Evolutionary conservation across 2,888 invertebrate species (phyloP).

Genomic region (Catocala fraxini): DNA sequence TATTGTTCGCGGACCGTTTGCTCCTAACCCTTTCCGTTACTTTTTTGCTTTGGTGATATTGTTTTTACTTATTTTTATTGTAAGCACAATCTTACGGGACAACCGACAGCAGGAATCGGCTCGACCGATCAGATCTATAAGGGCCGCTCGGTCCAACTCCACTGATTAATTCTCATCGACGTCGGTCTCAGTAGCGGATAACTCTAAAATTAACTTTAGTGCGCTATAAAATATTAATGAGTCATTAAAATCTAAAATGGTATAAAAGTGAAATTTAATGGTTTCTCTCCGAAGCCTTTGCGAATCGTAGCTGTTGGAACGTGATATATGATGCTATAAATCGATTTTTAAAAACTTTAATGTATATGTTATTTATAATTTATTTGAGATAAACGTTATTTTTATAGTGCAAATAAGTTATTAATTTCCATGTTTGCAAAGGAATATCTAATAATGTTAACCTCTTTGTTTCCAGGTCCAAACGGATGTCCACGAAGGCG

Average conservation of each 20-base stretch:
- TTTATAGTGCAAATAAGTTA: constrained; percentile 30
- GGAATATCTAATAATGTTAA: constrained; percentile 46
- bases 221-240: constrained; percentile 85
- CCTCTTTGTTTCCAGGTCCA: constrained; percentile 92
- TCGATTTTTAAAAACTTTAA: constrained; percentile 66
- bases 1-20: constrained; percentile 78
- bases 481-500: constrained; percentile 98
- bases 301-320: constrained; percentile 68
- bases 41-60: constrained; percentile 71
- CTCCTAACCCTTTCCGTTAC: constrained; percentile 83
- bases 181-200: constrained; percentile 81
- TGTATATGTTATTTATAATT: constrained; percentile 63
- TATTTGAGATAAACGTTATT: constrained; percentile 52
- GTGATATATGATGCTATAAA: constrained; percentile 81
- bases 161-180: constrained; percentile 73
- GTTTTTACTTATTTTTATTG: constrained; percentile 69
- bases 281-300: constrained; percentile 72
- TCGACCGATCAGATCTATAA: constrained; percentile 27
- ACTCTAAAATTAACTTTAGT: constrained; percentile 85
- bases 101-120: constrained; percentile 35
- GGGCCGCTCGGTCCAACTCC: constrained; percentile 46
- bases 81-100: constrained; percentile 49
- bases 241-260: constrained; percentile 84
- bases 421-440: constrained; percentile 27
- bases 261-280: constrained; percentile 86